Base-by-base conservation (phyloP, 2,888 invertebrate genomes). In the Eupeodes luniger region DNA sequence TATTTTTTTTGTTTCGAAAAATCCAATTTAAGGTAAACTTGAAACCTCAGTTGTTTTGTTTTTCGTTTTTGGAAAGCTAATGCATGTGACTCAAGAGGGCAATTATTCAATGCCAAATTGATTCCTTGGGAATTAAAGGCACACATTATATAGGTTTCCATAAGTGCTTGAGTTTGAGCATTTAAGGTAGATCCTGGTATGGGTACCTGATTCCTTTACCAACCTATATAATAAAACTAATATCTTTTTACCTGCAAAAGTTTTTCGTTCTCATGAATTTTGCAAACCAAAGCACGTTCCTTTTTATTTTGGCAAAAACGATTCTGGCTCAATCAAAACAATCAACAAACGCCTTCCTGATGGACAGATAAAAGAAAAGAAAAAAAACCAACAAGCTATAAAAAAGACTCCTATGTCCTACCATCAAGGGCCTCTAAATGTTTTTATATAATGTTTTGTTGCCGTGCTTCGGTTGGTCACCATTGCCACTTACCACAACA, bases 321-420 rank as follows among this genome's bases (percentile, higher is more conserved):
- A 55, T 12, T 55, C 19, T 10, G 16, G 55, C 55, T 55, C 55
- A 55, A 55, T 55, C 55, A 19, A 55, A 55, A 55, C 55, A 16
- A 11, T 55, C 55, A 55, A 55, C 55, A 55, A 55, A 19, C 10
- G 11, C 19, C 1, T 55, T 55, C 55, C 55, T 19, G 55, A 55
- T 55, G 55, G 55, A 55, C 55, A 55, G 55, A 6, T 55, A 55
- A 55, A 19, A 16, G 53, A 53, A 16, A 53, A 55, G 7, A 19
- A 55, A 16, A 16, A 40, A 5, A 40, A 5, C 40, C 40, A 55
- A 40, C 7, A 40, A 40, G 19, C 19, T 11, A 55, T 53, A 55
- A 55, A 55, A 53, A 55, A 53, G 9, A 0, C 53, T 53, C 4
- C 9, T 16, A 53, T 53, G 16, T 53, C 4, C 9, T 16, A 53